These are phyloP conservation scores for Scolopax mira DNA, from an alignment of 2,113 vertebrate genomes.

Conservation along the genomic window DNA sequence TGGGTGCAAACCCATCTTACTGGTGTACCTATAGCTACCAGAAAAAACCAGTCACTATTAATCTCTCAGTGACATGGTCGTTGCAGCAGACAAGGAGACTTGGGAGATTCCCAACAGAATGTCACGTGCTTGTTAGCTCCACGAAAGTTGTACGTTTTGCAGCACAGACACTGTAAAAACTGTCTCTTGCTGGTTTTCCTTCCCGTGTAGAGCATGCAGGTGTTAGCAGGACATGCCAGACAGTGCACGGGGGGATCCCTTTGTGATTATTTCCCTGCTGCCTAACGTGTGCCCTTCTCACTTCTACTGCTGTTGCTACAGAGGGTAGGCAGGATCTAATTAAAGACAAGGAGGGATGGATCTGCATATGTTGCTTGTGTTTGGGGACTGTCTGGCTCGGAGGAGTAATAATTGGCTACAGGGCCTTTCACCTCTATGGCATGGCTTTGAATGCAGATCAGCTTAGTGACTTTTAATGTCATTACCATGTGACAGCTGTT, in stretches of 20 bases:
- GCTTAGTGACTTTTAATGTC: conserved; percentile 44
- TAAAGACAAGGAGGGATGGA: conserved; percentile 18
- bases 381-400: conserved; percentile 15
- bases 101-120: neutral
- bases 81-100: neutral
- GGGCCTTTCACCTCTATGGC: conserved; percentile 52
- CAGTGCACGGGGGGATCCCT: neutral
- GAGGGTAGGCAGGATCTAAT: conserved; percentile 47
- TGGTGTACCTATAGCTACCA: neutral
- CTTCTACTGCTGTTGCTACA: neutral
- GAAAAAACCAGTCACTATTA: accelerated
- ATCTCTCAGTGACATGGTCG: neutral
- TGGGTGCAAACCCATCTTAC: neutral
- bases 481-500: conserved; percentile 44
- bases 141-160: accelerated
- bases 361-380: conserved; percentile 47
- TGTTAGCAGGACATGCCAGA: neutral
- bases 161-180: neutral
- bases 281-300: conserved; percentile 14
- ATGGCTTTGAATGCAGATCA: conserved; percentile 57
- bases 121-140: neutral
- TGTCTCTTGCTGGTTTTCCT: neutral
- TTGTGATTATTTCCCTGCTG: neutral
- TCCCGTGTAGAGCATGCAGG: neutral
- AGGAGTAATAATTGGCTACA: conserved; percentile 57